Evolutionary conservation across 1,140 invertebrate species (phyloP), one percentile per base, ranked within the genome.

Genomic region (Ostrea denselamellosa): DNA sequence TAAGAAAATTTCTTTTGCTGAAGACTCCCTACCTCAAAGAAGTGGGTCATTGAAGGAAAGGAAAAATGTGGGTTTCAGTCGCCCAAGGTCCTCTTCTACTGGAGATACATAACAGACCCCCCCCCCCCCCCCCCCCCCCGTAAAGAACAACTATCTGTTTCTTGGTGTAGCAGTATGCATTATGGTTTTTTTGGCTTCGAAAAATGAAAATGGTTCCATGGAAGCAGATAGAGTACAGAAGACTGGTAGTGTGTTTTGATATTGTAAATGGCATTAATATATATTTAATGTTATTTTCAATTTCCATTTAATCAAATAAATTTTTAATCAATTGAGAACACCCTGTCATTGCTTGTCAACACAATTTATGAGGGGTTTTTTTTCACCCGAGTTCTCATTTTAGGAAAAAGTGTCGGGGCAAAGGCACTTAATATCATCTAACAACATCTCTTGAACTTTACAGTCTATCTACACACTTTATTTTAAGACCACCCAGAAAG

Each of bases 1-100:
- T 8, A 83, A 53, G 82, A 83, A 77, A 77, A 77, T 77, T 77
- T 77, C 68, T 77, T 77, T 77, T 77, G 68, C 68, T 5, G 68
- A 77, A 0, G 68, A 77, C 25, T 77, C 68, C 8, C 8, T 77
- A 25, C 68, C 68, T 8, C 22, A 77, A 77, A 77, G 68, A 34
- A 77, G 25, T 77, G 9, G 68, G 68, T 77, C 68, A 22, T 17
- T 77, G 12, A 77, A 34, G 25, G 68, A 77, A 25, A 77, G 25
- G 12, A 77, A 77, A 77, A 34, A 22, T 0, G 28, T 25, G 14
- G 28, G 25, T 25, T 34, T 25, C 8, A 25, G 68, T 34, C 68
- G 68, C 25, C 68, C 68, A 34, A 77, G 68, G 10, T 77, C 68
- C 10, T 77, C 68, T 25, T 77, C 68, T 14, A 62, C 58, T 17